Evolutionary conservation across 2,888 invertebrate genomes (phyloP).

Genomic region (Iphiclides podalirius): DNA sequence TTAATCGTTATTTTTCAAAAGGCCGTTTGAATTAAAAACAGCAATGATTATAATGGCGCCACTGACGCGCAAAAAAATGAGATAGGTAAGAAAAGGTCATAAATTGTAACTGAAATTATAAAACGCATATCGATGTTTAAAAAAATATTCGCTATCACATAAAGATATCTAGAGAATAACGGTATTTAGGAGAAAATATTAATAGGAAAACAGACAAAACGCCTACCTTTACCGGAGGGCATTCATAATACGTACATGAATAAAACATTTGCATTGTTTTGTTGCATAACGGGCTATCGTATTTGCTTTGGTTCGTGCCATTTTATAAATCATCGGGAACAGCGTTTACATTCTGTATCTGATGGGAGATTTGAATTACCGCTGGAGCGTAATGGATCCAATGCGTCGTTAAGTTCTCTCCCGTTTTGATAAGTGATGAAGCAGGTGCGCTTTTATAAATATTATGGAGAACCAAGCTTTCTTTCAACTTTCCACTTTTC

Average conservation of each 20-base stretch:
- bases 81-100: no score
- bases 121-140: no score
- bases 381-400: constrained; percentile 15
- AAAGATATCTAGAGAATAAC: no score
- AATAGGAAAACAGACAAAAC: constrained; percentile 4
- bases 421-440: constrained; percentile 23
- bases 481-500: neutral
- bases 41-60: constrained; percentile 10
- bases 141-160: no score
- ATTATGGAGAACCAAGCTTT: neutral
- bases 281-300: constrained; percentile 37
- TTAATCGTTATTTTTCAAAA: constrained; percentile 1
- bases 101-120: no score
- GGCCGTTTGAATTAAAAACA: neutral
- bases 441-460: constrained; percentile 20
- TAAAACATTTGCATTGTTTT: constrained; percentile 35
- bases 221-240: constrained; percentile 19
- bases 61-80: neutral
- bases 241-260: constrained; percentile 32
- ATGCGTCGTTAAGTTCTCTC: constrained; percentile 21
- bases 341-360: constrained; percentile 34
- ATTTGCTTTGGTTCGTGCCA: constrained; percentile 28
- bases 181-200: no score
- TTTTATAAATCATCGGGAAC: constrained; percentile 38
- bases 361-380: constrained; percentile 32